Percentiles rank a stretch among this genome's conserved stretches.
phyloP scores from a whole-genome alignment of 2,113 vertebrate species.

The Saccopteryx leptura region DNA sequence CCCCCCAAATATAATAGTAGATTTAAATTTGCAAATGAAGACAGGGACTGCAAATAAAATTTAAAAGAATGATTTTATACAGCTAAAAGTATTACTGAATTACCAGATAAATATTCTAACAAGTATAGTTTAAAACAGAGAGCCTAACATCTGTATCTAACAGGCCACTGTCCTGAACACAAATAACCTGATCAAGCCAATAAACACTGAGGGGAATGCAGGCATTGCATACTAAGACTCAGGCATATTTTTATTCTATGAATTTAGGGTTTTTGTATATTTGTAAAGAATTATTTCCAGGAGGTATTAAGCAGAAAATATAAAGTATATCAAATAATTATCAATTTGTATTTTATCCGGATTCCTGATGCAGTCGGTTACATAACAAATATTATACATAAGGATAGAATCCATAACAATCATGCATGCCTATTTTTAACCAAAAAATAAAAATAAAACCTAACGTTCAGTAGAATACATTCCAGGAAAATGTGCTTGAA shows the following conservation, averaged over 20 bases:
- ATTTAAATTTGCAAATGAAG: not conserved
- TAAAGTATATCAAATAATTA: not conserved
- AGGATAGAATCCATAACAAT: not conserved
- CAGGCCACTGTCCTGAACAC: not conserved
- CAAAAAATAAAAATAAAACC: slow-evolving; percentile 26
- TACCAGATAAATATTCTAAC: not conserved
- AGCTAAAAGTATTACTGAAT: not conserved
- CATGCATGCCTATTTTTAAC: slow-evolving; percentile 17
- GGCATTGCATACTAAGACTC: not conserved
- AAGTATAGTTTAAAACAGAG: not conserved
- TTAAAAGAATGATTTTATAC: not conserved
- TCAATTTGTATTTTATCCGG: slow-evolving; percentile 29
- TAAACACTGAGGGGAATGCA: not conserved
- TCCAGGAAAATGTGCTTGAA: slow-evolving; percentile 40
- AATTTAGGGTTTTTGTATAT: not conserved
- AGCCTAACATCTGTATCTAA: not conserved
- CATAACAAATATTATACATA: not conserved
- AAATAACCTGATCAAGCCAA: not conserved
- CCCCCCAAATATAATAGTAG: not conserved
- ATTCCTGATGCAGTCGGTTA: not conserved
- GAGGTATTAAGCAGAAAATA: not conserved
- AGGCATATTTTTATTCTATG: not conserved
- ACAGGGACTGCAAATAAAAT: not conserved
- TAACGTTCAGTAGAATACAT: slow-evolving; percentile 4
- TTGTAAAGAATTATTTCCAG: slow-evolving; percentile 10